Conservation (phyloP, 2,888 invertebrate species). For the Cantharis nigra region DNA sequence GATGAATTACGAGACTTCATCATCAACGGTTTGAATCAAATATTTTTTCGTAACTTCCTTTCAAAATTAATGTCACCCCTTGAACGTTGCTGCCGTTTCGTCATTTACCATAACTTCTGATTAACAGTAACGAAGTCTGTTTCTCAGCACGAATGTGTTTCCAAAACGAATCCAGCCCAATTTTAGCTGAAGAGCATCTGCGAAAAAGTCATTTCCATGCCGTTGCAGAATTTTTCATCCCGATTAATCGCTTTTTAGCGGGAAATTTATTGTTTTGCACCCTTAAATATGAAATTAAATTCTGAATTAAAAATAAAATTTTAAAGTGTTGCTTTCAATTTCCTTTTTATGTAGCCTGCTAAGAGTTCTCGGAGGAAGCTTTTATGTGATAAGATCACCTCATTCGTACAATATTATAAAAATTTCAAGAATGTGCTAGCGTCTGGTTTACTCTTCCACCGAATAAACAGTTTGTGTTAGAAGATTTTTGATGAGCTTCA, state of each 20-base stretch:
- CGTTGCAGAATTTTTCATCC: not conserved
- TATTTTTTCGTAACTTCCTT: not conserved
- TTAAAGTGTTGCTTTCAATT: not conserved
- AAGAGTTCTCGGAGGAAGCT: not conserved
- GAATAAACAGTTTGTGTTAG: not conserved
- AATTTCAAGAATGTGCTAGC: not conserved
- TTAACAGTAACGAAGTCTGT: too few relatives aligned
- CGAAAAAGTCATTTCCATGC: not conserved
- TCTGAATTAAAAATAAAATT: not conserved
- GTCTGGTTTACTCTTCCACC: not conserved
- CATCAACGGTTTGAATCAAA: not conserved
- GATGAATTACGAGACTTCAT: not conserved
- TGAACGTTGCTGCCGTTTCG: too few relatives aligned
- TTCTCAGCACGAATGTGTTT: not conserved
- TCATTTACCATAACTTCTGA: not conserved
- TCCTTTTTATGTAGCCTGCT: not conserved
- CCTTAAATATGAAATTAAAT: not conserved
- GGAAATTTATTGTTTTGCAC: not conserved
- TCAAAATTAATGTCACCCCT: not conserved
- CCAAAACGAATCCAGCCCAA: not conserved
- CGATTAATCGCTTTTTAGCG: not conserved
- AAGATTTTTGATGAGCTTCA: not conserved
- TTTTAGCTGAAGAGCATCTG: not conserved
- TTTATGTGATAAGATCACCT: not conserved
- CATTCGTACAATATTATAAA: not conserved